Percentiles rank a stretch among this genome's conserved stretches.
phyloP scores from a whole-genome alignment of 2,113 vertebrate genomes.

The Ictalurus punctatus region DNA sequence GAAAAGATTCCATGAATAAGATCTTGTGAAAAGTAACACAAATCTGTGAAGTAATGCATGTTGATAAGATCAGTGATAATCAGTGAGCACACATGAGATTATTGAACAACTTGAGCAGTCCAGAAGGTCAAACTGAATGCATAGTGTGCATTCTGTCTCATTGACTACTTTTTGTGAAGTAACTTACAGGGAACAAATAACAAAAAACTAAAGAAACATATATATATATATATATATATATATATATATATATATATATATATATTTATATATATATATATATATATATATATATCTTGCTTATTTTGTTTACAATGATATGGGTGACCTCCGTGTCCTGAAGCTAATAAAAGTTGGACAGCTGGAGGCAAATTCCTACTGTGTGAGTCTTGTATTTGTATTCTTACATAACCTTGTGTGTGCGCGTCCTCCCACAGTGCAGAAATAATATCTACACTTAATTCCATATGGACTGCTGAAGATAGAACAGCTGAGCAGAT shows the following conservation, averaged over 20 bases:
- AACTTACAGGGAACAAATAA: not conserved
- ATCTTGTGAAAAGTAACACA: not conserved
- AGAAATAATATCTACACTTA: conserved; percentile 33
- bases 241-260: no score
- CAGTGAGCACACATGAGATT: not conserved
- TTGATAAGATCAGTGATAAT: conserved; percentile 13
- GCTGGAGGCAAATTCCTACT: conserved; percentile 18
- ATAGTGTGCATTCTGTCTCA: not conserved
- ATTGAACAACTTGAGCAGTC: conserved; percentile 24
- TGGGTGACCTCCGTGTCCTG: not conserved
- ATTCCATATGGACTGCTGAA: conserved; percentile 32
- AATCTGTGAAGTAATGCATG: not conserved
- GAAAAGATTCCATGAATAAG: not conserved
- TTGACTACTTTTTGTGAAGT: not conserved
- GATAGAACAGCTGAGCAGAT: conserved; percentile 38
- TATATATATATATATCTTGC: not conserved
- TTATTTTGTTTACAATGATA: not conserved
- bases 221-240: no score
- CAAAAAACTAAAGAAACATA: not conserved
- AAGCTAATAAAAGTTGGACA: conserved; percentile 5
- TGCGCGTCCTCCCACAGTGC: conserved; percentile 20
- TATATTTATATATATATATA: no score
- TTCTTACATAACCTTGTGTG: conserved; percentile 5
- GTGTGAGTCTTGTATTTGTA: conserved; percentile 4
- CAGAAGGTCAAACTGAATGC: conserved; percentile 14